A percentile compares a stretch with the other conserved stretches of the same genome.
Conservation (phyloP, 37 sponge, comb jelly and placozoan genomes). For the Geodia barretti region DNA sequence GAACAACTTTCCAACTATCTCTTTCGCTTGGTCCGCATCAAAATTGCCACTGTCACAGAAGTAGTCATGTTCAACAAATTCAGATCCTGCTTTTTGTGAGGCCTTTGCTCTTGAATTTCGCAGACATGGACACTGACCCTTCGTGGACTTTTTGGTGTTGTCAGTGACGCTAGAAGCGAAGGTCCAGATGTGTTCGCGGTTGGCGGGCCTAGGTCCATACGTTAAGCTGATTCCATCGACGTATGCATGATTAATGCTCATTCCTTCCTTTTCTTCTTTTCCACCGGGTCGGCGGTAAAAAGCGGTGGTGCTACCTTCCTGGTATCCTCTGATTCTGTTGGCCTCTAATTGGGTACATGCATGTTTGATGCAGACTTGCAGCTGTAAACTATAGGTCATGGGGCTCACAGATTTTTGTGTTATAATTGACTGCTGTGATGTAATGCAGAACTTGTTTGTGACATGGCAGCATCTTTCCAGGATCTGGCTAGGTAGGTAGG, state of each 20-base stretch:
- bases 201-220: conserved; percentile 17
- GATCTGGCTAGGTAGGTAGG: too few relatives aligned
- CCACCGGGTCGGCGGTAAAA: background rate
- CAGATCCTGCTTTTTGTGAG: too few relatives aligned
- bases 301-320: conserved; percentile 11
- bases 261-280: background rate
- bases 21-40: background rate
- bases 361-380: too few relatives aligned
- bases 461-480: too few relatives aligned
- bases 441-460: too few relatives aligned
- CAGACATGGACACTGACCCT: background rate
- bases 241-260: conserved; percentile 18
- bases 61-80: conserved; percentile 30
- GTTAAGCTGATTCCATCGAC: conserved; percentile 36
- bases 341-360: too few relatives aligned
- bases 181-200: conserved; percentile 28
- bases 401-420: too few relatives aligned
- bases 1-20: background rate
- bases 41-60: conserved; percentile 33
- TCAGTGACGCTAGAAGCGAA: conserved; percentile 17
- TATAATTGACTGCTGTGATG: too few relatives aligned
- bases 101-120: too few relatives aligned
- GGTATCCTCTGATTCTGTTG: conserved; percentile 30
- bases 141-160: background rate
- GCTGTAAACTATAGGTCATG: too few relatives aligned